Evolutionary conservation across 2,888 invertebrate species (phyloP).

Genomic region (Trichogramma dendrolimi): DNA sequence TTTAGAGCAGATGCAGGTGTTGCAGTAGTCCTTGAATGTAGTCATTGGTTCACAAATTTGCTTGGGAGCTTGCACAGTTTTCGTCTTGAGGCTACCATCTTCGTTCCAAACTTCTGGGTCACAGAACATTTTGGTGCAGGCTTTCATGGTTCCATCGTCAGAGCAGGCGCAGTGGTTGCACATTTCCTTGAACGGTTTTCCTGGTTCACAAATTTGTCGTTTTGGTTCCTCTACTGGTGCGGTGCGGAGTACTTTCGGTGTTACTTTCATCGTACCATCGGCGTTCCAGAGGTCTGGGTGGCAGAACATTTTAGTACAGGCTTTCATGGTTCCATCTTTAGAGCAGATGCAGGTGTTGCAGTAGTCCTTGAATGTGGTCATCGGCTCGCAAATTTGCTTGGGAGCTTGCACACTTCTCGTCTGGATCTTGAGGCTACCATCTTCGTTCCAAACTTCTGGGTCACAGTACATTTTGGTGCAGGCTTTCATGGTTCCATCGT

Average conservation of each 20-base stretch:
- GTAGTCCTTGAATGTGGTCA: constrained; percentile 44
- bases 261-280: constrained; percentile 6
- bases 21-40: constrained; percentile 9
- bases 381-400: not conserved
- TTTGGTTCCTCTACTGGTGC: too few relatives aligned
- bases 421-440: not conserved
- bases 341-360: constrained; percentile 59
- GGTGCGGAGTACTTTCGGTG: too few relatives aligned
- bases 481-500: constrained; percentile 37
- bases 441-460: constrained; percentile 13
- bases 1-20: constrained; percentile 11
- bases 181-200: constrained; percentile 42
- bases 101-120: not conserved
- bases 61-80: not conserved
- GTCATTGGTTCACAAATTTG: constrained; percentile 2
- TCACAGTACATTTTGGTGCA: constrained; percentile 32
- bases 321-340: constrained; percentile 37
- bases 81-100: not conserved
- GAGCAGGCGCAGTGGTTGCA: constrained; percentile 60
- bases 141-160: constrained; percentile 36
- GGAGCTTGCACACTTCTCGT: not conserved
- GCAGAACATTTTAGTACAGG: constrained; percentile 30
- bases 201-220: not conserved
- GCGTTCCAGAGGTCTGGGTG: too few relatives aligned
- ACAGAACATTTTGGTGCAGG: constrained; percentile 26